Conservation (phyloP, 2,797 vertebrate genomes). For the Discoglossus pictus region DNA sequence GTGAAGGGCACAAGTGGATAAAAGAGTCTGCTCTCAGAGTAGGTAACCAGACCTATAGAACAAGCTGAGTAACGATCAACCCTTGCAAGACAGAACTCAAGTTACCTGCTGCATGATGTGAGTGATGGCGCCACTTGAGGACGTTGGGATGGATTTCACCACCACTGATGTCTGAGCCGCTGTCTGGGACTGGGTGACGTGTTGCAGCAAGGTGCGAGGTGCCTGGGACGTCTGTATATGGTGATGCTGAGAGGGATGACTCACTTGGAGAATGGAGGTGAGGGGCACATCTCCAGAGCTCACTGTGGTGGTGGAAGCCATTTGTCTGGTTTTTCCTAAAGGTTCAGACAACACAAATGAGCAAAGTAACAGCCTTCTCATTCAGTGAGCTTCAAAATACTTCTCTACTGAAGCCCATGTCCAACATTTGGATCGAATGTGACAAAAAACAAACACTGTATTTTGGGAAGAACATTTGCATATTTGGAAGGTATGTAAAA, state of each 20-base stretch:
- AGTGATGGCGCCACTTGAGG: conserved; percentile 74
- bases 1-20: no score
- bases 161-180: conserved; percentile 77
- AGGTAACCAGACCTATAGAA: no score
- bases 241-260: conserved; percentile 73
- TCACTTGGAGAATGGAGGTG: conserved; percentile 73
- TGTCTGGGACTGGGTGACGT: conserved; percentile 77
- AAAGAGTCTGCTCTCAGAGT: no score
- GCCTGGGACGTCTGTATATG: conserved; percentile 72
- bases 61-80: no score
- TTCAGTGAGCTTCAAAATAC: no score
- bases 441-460: no score
- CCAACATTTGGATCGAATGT: no score
- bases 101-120: conserved; percentile 83
- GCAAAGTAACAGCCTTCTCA: background rate
- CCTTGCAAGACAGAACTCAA: no score
- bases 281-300: conserved; percentile 67
- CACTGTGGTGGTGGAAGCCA: conserved; percentile 53
- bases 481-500: no score
- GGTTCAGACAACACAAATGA: conserved; percentile 15
- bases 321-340: conserved; percentile 64
- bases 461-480: no score
- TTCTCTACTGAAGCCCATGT: no score
- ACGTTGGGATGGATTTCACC: conserved; percentile 76
- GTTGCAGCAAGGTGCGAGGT: conserved; percentile 73